phyloP scores from a whole-genome alignment of 2,888 invertebrate species.

The Thera britannica region DNA sequence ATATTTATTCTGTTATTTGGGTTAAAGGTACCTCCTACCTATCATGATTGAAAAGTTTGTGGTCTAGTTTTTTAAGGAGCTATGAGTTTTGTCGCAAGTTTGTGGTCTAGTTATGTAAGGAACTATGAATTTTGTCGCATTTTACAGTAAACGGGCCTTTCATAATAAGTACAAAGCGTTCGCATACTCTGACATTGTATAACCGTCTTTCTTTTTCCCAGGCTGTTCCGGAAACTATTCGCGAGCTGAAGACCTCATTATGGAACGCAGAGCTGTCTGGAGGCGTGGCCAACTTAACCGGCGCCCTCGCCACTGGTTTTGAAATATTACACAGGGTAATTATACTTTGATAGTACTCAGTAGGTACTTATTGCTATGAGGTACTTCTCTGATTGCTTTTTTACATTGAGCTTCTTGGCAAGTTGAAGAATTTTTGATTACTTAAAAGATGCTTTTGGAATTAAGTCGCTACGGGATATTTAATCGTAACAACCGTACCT shows the following conservation, averaged over 20 bases:
- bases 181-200: constrained; percentile 13
- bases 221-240: constrained; percentile 92
- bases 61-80: no score
- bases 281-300: constrained; percentile 93
- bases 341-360: constrained; percentile 34
- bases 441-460: neutral
- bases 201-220: constrained; percentile 59
- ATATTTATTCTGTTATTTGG: no score
- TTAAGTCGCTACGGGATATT: neutral
- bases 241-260: constrained; percentile 91
- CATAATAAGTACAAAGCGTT: constrained; percentile 12
- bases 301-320: constrained; percentile 96
- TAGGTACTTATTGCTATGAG: constrained; percentile 12
- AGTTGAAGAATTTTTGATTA: constrained; percentile 14
- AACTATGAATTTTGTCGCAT: no score
- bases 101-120: no score
- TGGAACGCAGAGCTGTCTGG: constrained; percentile 91
- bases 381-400: constrained; percentile 36
- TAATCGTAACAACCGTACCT: constrained; percentile 1
- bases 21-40: no score
- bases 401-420: constrained; percentile 26
- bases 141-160: constrained; percentile 7
- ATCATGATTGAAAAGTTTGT: no score
- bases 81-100: no score
- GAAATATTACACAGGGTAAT: constrained; percentile 94